Evolutionary conservation across 1,140 invertebrate genomes (phyloP).

Genomic region (Probaryconus sp.): DNA sequence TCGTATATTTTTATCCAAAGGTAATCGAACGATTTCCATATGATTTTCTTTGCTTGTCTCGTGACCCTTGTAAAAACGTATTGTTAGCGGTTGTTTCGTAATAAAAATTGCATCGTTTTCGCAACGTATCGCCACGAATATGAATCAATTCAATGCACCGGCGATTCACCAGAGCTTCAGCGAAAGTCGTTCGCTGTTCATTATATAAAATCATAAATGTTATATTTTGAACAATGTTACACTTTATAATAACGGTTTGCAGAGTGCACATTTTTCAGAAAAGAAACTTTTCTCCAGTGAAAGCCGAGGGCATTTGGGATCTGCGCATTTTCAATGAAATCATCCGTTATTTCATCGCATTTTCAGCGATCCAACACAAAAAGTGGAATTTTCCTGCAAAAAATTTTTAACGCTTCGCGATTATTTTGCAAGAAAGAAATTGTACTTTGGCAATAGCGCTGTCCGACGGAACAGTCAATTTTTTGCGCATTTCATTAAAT

Average conservation of each 20-base stretch:
- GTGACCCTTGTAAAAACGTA: slow-evolving; percentile 30
- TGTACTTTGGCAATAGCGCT: no score
- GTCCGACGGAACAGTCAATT: no score
- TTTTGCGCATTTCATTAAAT: no score
- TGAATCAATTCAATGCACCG: slow-evolving; percentile 46
- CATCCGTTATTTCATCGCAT: slow-evolving; percentile 2
- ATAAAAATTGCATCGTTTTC: slow-evolving; percentile 44
- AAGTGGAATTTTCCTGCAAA: no score
- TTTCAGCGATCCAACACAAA: not conserved
- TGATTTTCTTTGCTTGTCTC: slow-evolving; percentile 5
- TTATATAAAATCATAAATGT: slow-evolving; percentile 51
- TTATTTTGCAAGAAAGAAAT: no score
- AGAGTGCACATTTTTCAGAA: slow-evolving; percentile 25
- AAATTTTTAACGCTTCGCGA: no score
- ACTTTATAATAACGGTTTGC: slow-evolving; percentile 26
- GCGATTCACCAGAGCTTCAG: slow-evolving; percentile 43
- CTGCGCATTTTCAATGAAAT: slow-evolving; percentile 21
- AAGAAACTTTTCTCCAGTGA: slow-evolving; percentile 31
- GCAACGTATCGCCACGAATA: slow-evolving; percentile 34
- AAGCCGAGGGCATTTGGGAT: slow-evolving; percentile 11
- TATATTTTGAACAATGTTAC: slow-evolving; percentile 46
- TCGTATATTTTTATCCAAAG: no score
- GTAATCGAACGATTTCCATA: slow-evolving; percentile 16
- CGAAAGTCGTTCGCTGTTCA: slow-evolving; percentile 40
- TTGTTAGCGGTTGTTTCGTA: slow-evolving; percentile 33